Evolutionary conservation across 2,888 invertebrate genomes (phyloP).

Genomic region (Cenopis cana): DNA sequence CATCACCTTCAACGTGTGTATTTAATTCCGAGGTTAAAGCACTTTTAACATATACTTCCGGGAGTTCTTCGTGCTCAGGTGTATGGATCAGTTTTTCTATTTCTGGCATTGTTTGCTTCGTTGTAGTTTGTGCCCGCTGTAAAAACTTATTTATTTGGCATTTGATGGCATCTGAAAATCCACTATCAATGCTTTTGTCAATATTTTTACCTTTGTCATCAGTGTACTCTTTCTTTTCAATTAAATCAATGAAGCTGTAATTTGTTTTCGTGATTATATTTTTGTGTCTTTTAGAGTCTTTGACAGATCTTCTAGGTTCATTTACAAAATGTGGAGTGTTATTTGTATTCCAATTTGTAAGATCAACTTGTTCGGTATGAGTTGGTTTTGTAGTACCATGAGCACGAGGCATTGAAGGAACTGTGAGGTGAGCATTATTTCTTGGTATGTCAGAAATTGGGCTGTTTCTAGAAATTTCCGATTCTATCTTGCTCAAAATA

Average conservation of each 20-base stretch:
- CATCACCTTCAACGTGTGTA: neutral
- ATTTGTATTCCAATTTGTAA: slow-evolving; percentile 42
- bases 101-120: slow-evolving; percentile 45
- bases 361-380: slow-evolving; percentile 5
- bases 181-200: slow-evolving; percentile 49
- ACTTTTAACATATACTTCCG: slow-evolving; percentile 20
- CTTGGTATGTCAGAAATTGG: neutral
- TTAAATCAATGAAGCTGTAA: slow-evolving; percentile 64
- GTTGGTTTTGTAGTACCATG: neutral
- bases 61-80: neutral
- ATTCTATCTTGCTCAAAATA: slow-evolving; percentile 70
- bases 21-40: neutral
- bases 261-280: slow-evolving; percentile 56
- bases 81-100: slow-evolving; percentile 50
- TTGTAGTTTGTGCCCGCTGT: slow-evolving; percentile 49
- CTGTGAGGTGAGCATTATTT: neutral
- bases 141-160: slow-evolving; percentile 64
- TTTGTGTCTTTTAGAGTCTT: slow-evolving; percentile 46
- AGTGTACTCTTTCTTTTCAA: slow-evolving; percentile 60
- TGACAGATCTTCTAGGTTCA: slow-evolving; percentile 12
- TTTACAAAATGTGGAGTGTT: slow-evolving; percentile 12
- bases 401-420: neutral
- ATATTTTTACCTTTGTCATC: slow-evolving; percentile 50
- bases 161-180: slow-evolving; percentile 70
- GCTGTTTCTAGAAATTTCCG: slow-evolving; percentile 59